phyloP scores from a whole-genome alignment of 2,113 vertebrate species.

The Capreolus pygargus region DNA sequence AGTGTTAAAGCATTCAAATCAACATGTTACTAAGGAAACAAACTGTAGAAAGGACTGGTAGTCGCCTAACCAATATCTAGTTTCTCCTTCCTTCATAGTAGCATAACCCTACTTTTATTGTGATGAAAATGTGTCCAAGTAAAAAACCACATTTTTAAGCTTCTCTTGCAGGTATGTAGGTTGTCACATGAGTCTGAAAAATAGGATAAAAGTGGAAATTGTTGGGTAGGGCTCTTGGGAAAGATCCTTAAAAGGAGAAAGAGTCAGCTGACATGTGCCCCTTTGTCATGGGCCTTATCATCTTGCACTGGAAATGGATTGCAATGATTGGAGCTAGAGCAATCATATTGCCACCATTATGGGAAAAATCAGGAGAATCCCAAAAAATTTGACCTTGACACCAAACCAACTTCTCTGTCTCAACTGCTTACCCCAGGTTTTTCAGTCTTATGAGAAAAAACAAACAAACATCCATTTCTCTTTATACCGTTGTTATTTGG shows the following conservation, averaged over 20 bases:
- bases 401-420: not conserved
- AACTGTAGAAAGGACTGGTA: not conserved
- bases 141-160: not conserved
- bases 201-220: not conserved
- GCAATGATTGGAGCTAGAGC: not conserved
- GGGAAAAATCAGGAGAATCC: not conserved
- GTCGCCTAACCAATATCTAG: not conserved
- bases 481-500: not conserved
- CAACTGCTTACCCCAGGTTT: not conserved
- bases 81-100: not conserved
- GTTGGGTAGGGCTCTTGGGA: not conserved
- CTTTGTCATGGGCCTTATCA: not conserved
- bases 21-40: not conserved
- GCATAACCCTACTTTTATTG: not conserved
- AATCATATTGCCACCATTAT: not conserved
- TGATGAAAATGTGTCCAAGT: not conserved
- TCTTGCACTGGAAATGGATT: not conserved
- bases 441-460: not conserved
- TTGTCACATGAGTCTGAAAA: not conserved
- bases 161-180: not conserved
- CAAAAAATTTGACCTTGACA: not conserved
- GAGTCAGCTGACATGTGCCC: not conserved
- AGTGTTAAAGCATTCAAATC: not conserved
- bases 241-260: not conserved
- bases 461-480: not conserved